Evolutionary conservation across 2,888 invertebrate genomes (phyloP), one percentile per base, ranked within the genome.

Genomic region (Ryuthela nishihirai): DNA sequence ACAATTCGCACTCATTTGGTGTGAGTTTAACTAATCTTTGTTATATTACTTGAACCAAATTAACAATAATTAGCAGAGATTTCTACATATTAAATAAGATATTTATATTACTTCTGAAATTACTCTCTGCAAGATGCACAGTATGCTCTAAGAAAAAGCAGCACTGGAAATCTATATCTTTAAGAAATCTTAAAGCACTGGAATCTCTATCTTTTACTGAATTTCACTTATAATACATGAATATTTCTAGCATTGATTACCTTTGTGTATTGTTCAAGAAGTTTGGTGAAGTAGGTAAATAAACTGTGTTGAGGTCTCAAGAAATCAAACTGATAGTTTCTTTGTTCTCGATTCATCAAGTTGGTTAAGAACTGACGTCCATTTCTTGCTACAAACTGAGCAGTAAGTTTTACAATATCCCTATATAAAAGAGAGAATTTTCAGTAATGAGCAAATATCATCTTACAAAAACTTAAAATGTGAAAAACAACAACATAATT

Each of bases 251-350:
- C 34, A 64, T 45, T 21, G n/a, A 35, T 49, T 69, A 85, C 86
- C 79, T 99, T 99, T 0, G 98, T 98, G 71, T 99, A 99, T 74
- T 99, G 99, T 72, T 99, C 98, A 41, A 99, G 80, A 0, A 99
- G 80, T 70, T 97, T 90, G 0, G 98, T 98, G 72, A 99, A 99
- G 76, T 99, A 99, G 70, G 91, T 92, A 74, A 99, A 99, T 10
- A 98, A 81, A 0, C 95, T 95, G 78, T 99, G 99, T 71, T 99
- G 98, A 0, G 99, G 99, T 2, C 98, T 83, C 3, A 99, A 79
- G 73, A 99, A 99, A 75, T 99, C 99, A 78, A 99, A 99, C 74
- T 98, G 97, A 70, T 91, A 97, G 73, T 99, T 99, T 3, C 97
- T 80, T 72, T 95, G 94, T 72, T 99, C 99, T 18, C 95, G 83